Percentiles rank a stretch among this genome's conserved stretches.
Evolutionary conservation across 2,113 vertebrate species (phyloP).

Genomic region (Tautogolabrus adspersus): DNA sequence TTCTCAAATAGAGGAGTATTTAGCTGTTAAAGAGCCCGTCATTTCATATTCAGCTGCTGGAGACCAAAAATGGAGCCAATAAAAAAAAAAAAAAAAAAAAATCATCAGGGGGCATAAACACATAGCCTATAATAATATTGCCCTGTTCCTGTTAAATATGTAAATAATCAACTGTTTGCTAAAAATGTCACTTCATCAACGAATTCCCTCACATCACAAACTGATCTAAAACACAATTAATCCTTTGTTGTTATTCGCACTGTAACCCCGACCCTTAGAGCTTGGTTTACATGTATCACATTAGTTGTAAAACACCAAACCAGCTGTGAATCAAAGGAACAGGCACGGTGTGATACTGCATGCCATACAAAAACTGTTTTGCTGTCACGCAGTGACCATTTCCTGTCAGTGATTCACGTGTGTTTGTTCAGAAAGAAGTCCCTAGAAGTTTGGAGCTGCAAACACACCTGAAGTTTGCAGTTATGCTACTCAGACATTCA

Average conservation of each 20-base stretch:
- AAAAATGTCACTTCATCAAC: no score
- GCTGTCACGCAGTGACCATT: not conserved
- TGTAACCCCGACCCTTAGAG: not conserved
- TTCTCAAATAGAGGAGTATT: no score
- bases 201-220: not conserved
- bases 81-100: no score
- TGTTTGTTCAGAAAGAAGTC: not conserved
- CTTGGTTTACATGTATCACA: not conserved
- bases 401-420: constrained; percentile 1
- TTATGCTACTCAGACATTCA: not conserved
- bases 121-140: not conserved
- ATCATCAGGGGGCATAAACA: not conserved
- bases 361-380: constrained; percentile 1
- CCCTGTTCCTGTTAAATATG: no score
- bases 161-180: not conserved
- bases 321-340: constrained; percentile 11
- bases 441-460: not conserved
- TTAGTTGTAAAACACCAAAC: constrained; percentile 3
- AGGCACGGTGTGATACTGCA: constrained; percentile 5
- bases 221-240: not conserved
- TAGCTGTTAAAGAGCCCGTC: not conserved
- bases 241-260: not conserved
- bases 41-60: not conserved
- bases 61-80: not conserved
- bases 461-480: not conserved